Conservation (phyloP, 2,113 vertebrate species). For the Furnarius figulus region DNA sequence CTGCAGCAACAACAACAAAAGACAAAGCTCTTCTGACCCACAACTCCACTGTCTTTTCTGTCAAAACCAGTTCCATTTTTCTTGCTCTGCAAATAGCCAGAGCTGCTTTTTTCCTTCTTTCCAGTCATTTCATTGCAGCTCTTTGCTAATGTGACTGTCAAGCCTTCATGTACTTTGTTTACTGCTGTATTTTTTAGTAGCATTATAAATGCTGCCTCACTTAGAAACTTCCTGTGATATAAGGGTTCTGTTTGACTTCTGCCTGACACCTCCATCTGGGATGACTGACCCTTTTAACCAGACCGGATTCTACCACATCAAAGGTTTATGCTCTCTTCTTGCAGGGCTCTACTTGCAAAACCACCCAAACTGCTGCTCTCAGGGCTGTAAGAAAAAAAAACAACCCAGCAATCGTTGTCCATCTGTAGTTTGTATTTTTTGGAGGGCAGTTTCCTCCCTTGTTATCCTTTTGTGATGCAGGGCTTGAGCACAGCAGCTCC, state of each 20-base stretch:
- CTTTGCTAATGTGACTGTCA: conserved; percentile 24
- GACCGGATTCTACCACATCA: neutral
- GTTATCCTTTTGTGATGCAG: neutral
- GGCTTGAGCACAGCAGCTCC: neutral
- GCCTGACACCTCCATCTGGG: neutral
- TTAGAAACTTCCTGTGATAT: neutral
- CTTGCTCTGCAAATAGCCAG: neutral
- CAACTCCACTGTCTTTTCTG: neutral
- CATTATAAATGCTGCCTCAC: neutral
- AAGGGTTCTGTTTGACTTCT: neutral
- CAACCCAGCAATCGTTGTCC: rapidly evolving
- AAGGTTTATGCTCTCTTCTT: neutral
- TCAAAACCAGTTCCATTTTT: conserved; percentile 28
- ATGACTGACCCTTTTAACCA: neutral
- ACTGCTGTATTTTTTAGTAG: conserved; percentile 20
- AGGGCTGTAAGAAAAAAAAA: neutral
- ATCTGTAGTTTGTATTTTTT: neutral
- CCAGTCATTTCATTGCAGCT: neutral
- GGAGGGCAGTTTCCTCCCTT: neutral
- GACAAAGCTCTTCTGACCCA: neutral
- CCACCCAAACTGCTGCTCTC: neutral
- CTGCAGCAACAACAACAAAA: neutral
- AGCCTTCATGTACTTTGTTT: conserved; percentile 8
- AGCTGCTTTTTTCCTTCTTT: neutral
- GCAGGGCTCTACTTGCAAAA: neutral